Base-by-base conservation (phyloP, 1,140 invertebrate genomes). In the Helicorthomorpha holstii region DNA sequence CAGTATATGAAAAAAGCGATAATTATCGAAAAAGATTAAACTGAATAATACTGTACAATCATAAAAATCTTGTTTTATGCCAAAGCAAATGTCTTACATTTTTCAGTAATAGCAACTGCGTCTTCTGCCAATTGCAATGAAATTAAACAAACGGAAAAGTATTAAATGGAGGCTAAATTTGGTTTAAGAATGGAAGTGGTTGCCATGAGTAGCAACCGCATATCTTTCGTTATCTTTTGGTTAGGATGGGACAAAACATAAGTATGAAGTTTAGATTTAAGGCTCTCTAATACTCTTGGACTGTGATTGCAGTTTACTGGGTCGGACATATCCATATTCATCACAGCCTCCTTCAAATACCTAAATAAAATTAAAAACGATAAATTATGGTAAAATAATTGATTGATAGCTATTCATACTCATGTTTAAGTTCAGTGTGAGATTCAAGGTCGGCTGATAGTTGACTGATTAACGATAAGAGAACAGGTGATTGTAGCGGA, bases 401-500 rank as follows among this genome's bases (percentile, higher is more conserved):
- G 22, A 50, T 7, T 12, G 48, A 43, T 10, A 50, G 12, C 12
- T 7, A 24, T 42, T 45, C 63, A 61, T 70, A 92, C 87, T 80
- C 85, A 57, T 86, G 76, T 67, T 93, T 94, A 2, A 90, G 72
- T 59, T 86, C 83, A n/a, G 85, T 87, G 60, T 89, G 78, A 50
- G 80, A 74, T 25, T 73, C 73, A 65, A 96, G 77, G 65, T 94
- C 87, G 1, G 84, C 81, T 2, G 86, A 84, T 2, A 96, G 75
- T 64, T 96, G 91, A 66, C 93, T 88, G 56, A 95, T 85, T 1
- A 96, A 73, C 1, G 89, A 92, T 25, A 96, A 70, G 48, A 95
- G 72, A 38, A 93, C 86, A 57, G 83, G 83, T 62, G 91, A 88
- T 50, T 81, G 79, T 14, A 89, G 68, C 14, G 78, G 73, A 63